Evolutionary conservation across 2,888 invertebrate genomes (phyloP), one percentile per base, ranked within the genome.

Genomic region (Stenotaenia linearis): DNA sequence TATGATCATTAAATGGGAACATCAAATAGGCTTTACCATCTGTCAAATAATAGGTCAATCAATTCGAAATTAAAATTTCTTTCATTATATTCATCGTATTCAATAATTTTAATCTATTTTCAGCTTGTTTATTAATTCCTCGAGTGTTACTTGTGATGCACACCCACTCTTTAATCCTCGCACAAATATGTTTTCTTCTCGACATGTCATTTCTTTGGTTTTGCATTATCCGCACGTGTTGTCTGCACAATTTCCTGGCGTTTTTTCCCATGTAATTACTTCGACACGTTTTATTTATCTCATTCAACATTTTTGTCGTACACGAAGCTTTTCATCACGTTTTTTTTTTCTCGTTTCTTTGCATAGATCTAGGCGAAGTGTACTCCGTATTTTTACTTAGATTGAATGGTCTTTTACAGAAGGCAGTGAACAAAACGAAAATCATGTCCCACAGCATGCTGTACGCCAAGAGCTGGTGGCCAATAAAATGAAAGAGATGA

Each of bases 151-250:
- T 10, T 25, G 9, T 0, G 2, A 12, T 10, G 4, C n/a, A 23
- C 69, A 28, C 69, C 69, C 25, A 25, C 69, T 25, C 69, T 69
- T 69, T 69, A 69, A 69, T 69, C 69, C 69, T 69, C 69, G 9
- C 23, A 28, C 25, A 61, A 61, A 25, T 69, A 69, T 28, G 69
- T 28, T 69, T 69, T 69, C 28, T 18, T 69, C 28, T 25, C 28
- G 1, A 69, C 1, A n/a, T 12, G 28, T 28, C 28, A 28, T 69
- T 28, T 12, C 25, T 28, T 69, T 56, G 18, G 23, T 23, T 56
- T 21, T 7, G 56, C 61, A 61, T 61, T 61, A 61, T 61, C 25
- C 61, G 25, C 61, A 61, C 61, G 61, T 61, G 61, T 61, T 61
- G 61, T 61, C 23, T 25, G 5, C 25, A 25, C 25, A 6, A 25